Base-by-base conservation (phyloP, 2,113 vertebrate species). In the Plestiodon gilberti region DNA sequence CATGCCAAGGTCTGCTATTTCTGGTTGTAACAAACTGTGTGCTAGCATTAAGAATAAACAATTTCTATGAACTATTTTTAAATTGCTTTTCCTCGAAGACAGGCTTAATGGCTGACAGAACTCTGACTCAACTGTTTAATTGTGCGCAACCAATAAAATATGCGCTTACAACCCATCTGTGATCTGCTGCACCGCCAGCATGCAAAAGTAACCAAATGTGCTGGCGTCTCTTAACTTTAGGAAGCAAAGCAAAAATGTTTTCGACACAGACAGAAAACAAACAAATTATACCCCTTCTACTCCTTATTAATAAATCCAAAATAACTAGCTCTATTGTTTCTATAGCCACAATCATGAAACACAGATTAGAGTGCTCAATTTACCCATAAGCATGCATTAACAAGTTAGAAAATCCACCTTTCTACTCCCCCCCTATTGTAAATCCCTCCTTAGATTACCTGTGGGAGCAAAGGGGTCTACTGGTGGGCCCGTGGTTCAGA, bases 121-220 rank as follows among this genome's bases (percentile, higher is more conserved):
- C 90, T 86, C 78, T 78, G 57, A 83, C 82, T 65, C 92, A 86
- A 2, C 3, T 78, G 43, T 33, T 82, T 4, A 75, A 67, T 90
- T 86, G 89, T 14, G 78, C 65, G 82, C 55, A 88, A 88, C 28
- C 71, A 81, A 75, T 91, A 88, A 86, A 89, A 57, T 62, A 61
- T 62, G 15, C 85, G 57, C 89, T 89, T 88, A 89, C 84, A 91
- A 15, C 57, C 80, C 11, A 65, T 86, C 85, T 92, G 30, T 70
- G 61, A 76, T 48, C 89, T 38, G 75, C 76, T 73, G 65, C 64
- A 38, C 62, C 83, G 67, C 74, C 67, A 84, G 82, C 87, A 87
- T 82, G 67, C 75, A 87, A 87, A 91, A 90, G 71, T 86, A 43
- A 77, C 59, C 1, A n/a, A 67, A n/a, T 88, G 85, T 78, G 75